phyloP scores from a whole-genome alignment of 2,113 vertebrate genomes.

The Leptobrachium ailaonicum region DNA sequence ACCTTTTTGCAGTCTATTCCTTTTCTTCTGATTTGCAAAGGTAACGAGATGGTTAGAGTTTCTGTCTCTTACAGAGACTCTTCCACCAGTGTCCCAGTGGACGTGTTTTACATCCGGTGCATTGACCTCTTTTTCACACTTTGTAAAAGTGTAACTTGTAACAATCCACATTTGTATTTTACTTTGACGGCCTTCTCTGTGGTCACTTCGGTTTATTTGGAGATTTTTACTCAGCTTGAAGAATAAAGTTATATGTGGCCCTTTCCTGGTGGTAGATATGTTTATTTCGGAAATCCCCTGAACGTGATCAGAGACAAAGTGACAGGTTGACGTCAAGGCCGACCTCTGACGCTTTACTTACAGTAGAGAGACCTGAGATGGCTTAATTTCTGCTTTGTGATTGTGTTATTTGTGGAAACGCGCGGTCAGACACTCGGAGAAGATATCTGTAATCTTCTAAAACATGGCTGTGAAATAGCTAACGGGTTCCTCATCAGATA shows the following conservation, averaged over 20 bases:
- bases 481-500: not conserved
- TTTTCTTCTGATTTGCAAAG: no score
- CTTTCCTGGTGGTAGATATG: not conserved
- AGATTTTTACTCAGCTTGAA: not conserved
- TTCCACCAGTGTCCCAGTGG: no score
- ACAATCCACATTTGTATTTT: not conserved
- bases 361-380: not conserved
- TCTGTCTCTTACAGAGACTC: no score
- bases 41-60: no score
- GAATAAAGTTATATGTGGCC: not conserved
- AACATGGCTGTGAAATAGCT: not conserved
- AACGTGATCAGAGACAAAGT: not conserved
- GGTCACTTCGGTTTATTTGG: not conserved
- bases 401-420: not conserved
- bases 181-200: not conserved
- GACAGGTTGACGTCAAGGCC: not conserved
- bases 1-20: no score
- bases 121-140: no score
- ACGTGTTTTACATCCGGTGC: no score
- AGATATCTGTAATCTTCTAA: not conserved
- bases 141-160: no score
- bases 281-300: not conserved
- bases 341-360: not conserved
- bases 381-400: not conserved
- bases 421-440: not conserved